Evolutionary conservation across 2,888 invertebrate species (phyloP).

Genomic region (Opisthograptis luteolata): DNA sequence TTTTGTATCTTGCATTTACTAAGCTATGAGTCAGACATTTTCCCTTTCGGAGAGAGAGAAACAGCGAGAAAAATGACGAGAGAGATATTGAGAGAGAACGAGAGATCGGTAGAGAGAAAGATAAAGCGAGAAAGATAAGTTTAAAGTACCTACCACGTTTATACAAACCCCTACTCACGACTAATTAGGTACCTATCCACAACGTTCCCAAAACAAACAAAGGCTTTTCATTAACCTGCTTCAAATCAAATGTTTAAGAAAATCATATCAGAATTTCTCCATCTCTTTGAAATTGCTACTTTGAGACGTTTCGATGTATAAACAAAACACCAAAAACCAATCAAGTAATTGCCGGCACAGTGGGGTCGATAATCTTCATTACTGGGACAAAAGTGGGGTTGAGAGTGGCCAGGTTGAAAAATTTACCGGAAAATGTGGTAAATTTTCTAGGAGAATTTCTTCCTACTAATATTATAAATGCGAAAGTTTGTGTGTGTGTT

Average conservation of each 20-base stretch:
- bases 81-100: too few relatives aligned
- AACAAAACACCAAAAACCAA: constrained; percentile 77
- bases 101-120: too few relatives aligned
- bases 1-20: too few relatives aligned
- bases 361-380: constrained; percentile 70
- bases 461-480: too few relatives aligned
- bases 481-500: too few relatives aligned
- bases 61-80: too few relatives aligned
- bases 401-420: constrained; percentile 33
- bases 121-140: too few relatives aligned
- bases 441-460: too few relatives aligned
- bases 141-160: too few relatives aligned
- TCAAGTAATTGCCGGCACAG: constrained; percentile 71
- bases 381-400: constrained; percentile 41
- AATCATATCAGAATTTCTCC: constrained; percentile 32
- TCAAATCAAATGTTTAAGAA: constrained; percentile 9
- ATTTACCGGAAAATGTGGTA: constrained; percentile 36
- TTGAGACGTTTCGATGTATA: constrained; percentile 31
- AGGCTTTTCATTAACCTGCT: not conserved
- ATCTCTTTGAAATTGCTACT: constrained; percentile 25
- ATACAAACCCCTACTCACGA: constrained; percentile 3
- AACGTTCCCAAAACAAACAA: constrained; percentile 4
- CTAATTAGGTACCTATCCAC: constrained; percentile 20
- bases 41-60: too few relatives aligned
- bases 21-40: too few relatives aligned